Evolutionary conservation across 2,113 vertebrate species (phyloP), one percentile per base, ranked within the genome.

Genomic region (Sisor rabdophorus): DNA sequence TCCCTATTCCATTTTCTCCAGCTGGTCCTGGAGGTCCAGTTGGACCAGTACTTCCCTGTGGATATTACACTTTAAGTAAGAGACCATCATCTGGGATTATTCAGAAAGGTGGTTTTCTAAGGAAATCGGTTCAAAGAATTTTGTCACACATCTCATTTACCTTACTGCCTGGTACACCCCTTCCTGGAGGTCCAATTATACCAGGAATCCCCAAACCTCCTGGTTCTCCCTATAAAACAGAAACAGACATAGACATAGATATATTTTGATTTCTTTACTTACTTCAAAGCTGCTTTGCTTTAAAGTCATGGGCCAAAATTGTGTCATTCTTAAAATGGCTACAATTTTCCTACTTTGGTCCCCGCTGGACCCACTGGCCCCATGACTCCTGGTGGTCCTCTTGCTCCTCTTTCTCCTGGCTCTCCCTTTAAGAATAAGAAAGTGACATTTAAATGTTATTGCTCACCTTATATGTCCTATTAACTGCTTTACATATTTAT

Each of bases 11-110:
- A 11, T 88, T 73, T 72, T 91, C 89, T 58, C 95, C 95, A 55
- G 81, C 44, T 55, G 82, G 84, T 75, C 95, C 94, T 59, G 87
- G 55, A 40, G 87, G 85, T 67, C 95, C 95, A 28, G 36, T 76
- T 22, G 85, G 88, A 32, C 94, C 94, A 53, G 81, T 77, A 64
- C 96, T 94, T 20, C 95, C 94, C 95, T 96, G 81, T 20, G 9
- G 53, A 60, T 47, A 50, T 58, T 17, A 69, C 11, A 78, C 2
- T 71, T 19, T 32, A 3, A 50, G 20, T 28, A 50, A 50, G 4
- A 28, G 19, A 4, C 16, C 65, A 68, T 11, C 32, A 68, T 52
- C 24, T 28, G 16, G 24, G 44, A 50, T 68, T 68, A 17, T 19
- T 68, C 24, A 28, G 47, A 24, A 67, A 19, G 10, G 10, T 20